Evolutionary conservation across 2,113 vertebrate species (phyloP), one percentile per base, ranked within the genome.

Genomic region (Stegastes partitus): DNA sequence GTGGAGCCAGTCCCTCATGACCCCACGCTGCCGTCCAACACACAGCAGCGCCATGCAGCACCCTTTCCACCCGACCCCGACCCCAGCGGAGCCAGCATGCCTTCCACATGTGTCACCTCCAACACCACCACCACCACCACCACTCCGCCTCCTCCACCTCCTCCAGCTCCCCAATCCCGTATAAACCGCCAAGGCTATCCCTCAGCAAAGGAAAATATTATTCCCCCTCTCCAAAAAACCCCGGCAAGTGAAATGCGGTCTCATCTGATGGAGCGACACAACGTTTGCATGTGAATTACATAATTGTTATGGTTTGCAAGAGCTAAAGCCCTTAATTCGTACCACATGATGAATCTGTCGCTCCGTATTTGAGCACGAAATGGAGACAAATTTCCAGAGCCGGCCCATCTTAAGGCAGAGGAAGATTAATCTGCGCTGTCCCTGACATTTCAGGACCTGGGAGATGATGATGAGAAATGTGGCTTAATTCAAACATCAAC

Each of bases 261-360:
- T 79, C 93, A 91, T 94, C 95, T 95, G 94, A 95, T 90, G 87
- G 95, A 95, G 95, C 92, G 93, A 94, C 85, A 85, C 82, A 93
- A 93, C 94, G 95, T 96, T 95, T 96, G 91, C 92, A 93, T 94
- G 94, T 94, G 94, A 94, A 94, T 95, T 95, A 92, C 91, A 95
- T 96, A 96, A 96, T 95, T 96, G 95, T 94, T 95, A 95, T 82
- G 91, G 94, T 96, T 95, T 95, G 94, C 91, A 87, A 95, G 92
- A 76, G 79, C 79, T 94, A 94, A 92, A 91, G 93, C 94, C 92
- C 85, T 93, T 96, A 96, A 97, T 95, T 94, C 90, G 81, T 93
- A 96, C 95, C 95, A 96, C 91, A 92, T 93, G 95, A 96, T 88
- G 92, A 90, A 91, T 87, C 94, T 94, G 94, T 95, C 95, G 91